Base-by-base conservation (phyloP, 2,113 vertebrate genomes). In the Cyprinodon brontotheroides region DNA sequence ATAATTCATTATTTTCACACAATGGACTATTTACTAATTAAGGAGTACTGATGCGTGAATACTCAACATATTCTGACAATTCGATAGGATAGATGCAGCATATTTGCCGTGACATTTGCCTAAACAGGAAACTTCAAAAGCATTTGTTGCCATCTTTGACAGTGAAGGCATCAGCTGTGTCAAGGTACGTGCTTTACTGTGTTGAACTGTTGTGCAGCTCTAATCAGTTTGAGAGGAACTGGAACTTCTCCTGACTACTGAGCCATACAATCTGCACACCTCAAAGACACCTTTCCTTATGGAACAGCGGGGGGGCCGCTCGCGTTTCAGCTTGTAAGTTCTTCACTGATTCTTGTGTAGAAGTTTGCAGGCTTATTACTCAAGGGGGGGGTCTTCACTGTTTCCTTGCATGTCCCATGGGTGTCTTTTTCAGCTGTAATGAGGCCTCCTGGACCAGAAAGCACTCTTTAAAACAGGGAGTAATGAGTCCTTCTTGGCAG, bases 341-440 rank as follows among this genome's bases (percentile, higher is more conserved):
- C 89, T 87, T 90, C 88, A 86, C 81, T 82, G 82, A 87, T 82
- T 92, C 88, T 90, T 88, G 79, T 87, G 91, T 85, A 81, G 91
- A 93, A 94, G 91, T 93, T 92, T 89, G 86, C 77, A 63, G 90
- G 91, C 91, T 93, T 92, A 92, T 92, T 94, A 92, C 91, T 92
- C 89, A 77, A 91, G 88, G 91, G 91, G 29, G 87, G 91, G 89
- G 85, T 92, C 91, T 89, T 89, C 85, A 84, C 75, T 92, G 89
- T 94, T 93, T 92, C 86, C 83, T 90, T 72, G 79, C 69, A 70
- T 85, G 91, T 94, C 93, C 92, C 93, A 93, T 93, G 92, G 93
- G 93, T 93, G 91, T 94, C 91, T 93, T 94, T 94, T 92, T 87
- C 91, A 88, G 89, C 93, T 93, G 91, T 95, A 95, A 95, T 94